These are phyloP conservation scores for Gymnocheta viridis DNA, from an alignment of 2,888 invertebrate species.

Conservation along the genomic window DNA sequence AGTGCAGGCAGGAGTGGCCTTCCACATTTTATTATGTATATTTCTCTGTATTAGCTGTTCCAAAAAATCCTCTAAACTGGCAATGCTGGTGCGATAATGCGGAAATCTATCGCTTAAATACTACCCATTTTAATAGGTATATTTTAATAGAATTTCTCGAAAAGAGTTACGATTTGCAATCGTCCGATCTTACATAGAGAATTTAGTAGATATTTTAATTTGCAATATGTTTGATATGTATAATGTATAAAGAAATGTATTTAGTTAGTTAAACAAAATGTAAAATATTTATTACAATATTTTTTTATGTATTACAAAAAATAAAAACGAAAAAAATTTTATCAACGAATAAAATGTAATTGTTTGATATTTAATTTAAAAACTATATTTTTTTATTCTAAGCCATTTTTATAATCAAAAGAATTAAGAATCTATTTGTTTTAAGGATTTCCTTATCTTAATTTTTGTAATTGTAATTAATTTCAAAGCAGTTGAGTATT, in stretches of 20 bases:
- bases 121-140: too few relatives aligned
- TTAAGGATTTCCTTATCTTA: slow-evolving; percentile 49
- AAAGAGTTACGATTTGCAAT: too few relatives aligned
- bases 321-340: slow-evolving; percentile 28
- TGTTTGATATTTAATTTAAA: slow-evolving; percentile 43
- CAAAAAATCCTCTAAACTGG: too few relatives aligned
- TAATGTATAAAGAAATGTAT: slow-evolving; percentile 58
- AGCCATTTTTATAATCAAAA: slow-evolving; percentile 58
- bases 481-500: slow-evolving; percentile 57
- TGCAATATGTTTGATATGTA: not conserved
- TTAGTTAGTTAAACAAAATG: slow-evolving; percentile 51
- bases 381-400: slow-evolving; percentile 50
- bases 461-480: slow-evolving; percentile 57
- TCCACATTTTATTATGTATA: too few relatives aligned
- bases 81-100: too few relatives aligned
- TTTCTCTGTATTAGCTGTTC: too few relatives aligned
- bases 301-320: slow-evolving; percentile 36
- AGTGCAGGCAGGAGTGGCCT: too few relatives aligned
- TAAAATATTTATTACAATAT: slow-evolving; percentile 38
- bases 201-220: not conserved
- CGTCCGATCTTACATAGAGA: not conserved
- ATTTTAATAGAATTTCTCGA: too few relatives aligned
- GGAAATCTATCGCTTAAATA: too few relatives aligned
- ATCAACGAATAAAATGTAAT: slow-evolving; percentile 62
- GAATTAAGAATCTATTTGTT: slow-evolving; percentile 59